Evolutionary conservation across 53 echinoderm and acorn worm species (phyloP), one percentile per base, ranked within the genome.

Genomic region (Crossaster papposus): DNA sequence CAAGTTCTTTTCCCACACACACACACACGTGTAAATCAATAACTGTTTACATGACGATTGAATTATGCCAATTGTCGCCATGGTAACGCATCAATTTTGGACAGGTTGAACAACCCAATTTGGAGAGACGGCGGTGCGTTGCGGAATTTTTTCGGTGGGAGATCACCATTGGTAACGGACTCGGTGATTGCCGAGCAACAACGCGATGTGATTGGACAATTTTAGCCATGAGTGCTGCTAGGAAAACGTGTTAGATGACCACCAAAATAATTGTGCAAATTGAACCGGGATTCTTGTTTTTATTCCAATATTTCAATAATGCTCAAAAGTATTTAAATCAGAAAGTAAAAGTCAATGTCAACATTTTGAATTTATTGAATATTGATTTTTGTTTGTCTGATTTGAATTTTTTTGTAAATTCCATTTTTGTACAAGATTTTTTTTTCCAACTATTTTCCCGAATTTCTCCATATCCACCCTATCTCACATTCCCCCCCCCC

Each of bases 51-150:
- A 53, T 23, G 22, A 14, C 20, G 73, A 85, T 85, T 85, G 73
- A 72, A 85, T 85, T 71, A 85, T 85, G 85, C 83, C 65, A 68
- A 70, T 38, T n/a, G 83, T 83, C 44, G 36, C 73, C 72, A 72
- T 85, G 51, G 85, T 17, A 18, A 85, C 85, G 31, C 73, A 73
- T 85, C 85, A 54, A 85, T 72, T 13, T 31, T 53, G 72, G 85
- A 85, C 85, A 72, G 85, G 85, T 85, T 72, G 85, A 85, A 72
- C 30, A 51, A 55, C 53, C 73, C 85, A 85, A 72, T 85, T 68
- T 13, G 37, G 70, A 37, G 83, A 35, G 17, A 28, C 81, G 63
- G 31, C 18, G 36, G n/a, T n/a, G n/a, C n/a, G n/a, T n/a, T 13
- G 36, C 14, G 29, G 29, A 9, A 44, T 44, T 7, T 44, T 44